Evolutionary conservation across 2,797 vertebrate genomes (phyloP).

Genomic region (Falco columbarius): DNA sequence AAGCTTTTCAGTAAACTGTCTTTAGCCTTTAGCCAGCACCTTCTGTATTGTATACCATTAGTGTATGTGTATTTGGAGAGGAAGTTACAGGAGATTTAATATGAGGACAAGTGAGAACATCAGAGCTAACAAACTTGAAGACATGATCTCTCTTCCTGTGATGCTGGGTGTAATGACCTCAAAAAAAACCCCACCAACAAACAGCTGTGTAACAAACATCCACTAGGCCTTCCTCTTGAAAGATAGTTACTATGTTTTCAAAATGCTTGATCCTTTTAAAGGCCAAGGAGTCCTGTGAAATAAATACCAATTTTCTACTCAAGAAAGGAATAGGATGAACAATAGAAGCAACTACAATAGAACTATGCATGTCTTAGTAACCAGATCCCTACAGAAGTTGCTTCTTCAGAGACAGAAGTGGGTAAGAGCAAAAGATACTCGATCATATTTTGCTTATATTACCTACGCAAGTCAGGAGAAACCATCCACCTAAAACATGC

Average conservation of each 20-base stretch:
- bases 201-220: not conserved
- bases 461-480: not conserved
- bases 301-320: not conserved
- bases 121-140: not conserved
- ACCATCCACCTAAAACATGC: not conserved
- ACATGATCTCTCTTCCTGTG: not conserved
- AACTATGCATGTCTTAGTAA: not conserved
- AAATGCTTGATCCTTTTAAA: not conserved
- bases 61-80: no score
- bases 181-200: not conserved
- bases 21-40: not conserved
- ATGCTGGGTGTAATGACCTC: not conserved
- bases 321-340: not conserved
- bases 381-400: not conserved
- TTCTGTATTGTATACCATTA: not conserved
- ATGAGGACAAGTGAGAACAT: not conserved
- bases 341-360: not conserved
- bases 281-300: not conserved
- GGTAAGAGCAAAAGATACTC: not conserved
- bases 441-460: conserved; percentile 50
- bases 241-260: not conserved
- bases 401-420: not conserved
- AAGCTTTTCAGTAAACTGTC: not conserved
- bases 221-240: not conserved
- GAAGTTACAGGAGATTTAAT: not conserved